Evolutionary conservation across 2,797 vertebrate species (phyloP), one percentile per base, ranked within the genome.

Genomic region (Spea hammondii): DNA sequence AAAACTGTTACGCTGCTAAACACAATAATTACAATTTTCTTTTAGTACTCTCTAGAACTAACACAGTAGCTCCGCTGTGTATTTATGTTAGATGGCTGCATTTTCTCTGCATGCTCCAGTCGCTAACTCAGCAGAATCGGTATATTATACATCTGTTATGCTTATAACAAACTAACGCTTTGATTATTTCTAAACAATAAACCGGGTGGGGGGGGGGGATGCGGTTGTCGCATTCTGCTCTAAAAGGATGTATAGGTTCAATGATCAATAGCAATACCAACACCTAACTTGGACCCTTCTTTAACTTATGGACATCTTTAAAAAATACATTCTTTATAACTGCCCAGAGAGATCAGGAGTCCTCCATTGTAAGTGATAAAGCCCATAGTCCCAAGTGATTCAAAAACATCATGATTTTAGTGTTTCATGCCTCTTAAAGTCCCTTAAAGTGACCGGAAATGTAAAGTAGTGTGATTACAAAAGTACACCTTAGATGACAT

Each of bases 81-180:
- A 89, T 89, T 87, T 86, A 83, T 32, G 88, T 87, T 87, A 88
- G 82, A 85, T 87, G 86, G 85, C 83, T 85, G 86, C 86, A 70
- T 89, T 85, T 85, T 84, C 86, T 83, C 85, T 88, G 85, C 86
- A 90, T 90, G 88, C 85, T 86, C 85, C 88, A 87, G 82, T 83
- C 76, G 86, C 74, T 84, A 84, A 85, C 86, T 86, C 79, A 81
- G 79, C 79, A 81, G 73, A 76, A 48, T 81, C 74, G 73, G 68
- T 74, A 69, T 64, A 65, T 78, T 70, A 65, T 82, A 65, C 65
- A 82, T 64, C 65, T 78, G 70, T 77, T 46, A 65, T 74, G 55
- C 70, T 54, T 45, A 82, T 77, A 69, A 67, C 57, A 32, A 69
- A 68, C 14, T n/a, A 74, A 74, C 62, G 64, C 69, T 67, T 72